These are phyloP conservation scores for Chelonia mydas DNA, from an alignment of 2,797 vertebrate species.

Conservation along the genomic window DNA sequence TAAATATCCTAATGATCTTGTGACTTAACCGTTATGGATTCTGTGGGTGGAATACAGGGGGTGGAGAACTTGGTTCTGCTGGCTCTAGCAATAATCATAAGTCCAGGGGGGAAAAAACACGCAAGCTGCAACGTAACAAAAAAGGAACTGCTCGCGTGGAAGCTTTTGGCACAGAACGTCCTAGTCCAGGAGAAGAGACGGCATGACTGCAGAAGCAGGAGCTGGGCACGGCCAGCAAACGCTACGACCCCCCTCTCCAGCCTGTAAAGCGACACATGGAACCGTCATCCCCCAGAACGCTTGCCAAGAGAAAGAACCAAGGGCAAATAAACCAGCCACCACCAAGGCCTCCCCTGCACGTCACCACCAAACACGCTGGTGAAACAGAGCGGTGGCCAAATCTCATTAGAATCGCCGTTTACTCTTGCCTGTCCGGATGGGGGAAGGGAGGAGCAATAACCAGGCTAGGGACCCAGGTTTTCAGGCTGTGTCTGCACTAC, in stretches of 20 bases:
- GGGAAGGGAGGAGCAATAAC: background rate
- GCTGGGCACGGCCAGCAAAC: accelerated
- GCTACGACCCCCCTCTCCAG: background rate
- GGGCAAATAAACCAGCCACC: background rate
- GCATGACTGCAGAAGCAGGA: background rate
- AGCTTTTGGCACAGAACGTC: background rate
- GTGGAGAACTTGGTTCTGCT: background rate
- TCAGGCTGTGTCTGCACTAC: background rate
- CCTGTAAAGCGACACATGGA: background rate
- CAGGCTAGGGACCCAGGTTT: accelerated
- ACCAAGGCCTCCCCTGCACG: background rate
- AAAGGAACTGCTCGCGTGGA: background rate
- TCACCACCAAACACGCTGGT: background rate
- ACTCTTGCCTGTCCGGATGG: background rate
- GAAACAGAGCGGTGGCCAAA: background rate
- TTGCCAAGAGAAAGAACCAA: background rate
- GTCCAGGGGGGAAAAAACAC: accelerated
- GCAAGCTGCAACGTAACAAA: background rate
- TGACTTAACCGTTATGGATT: background rate
- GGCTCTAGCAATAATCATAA: background rate
- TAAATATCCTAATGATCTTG: background rate
- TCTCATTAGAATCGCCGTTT: background rate
- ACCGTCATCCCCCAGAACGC: background rate
- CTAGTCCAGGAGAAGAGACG: background rate
- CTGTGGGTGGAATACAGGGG: background rate